Conservation (phyloP, 2,888 invertebrate genomes). For the Amblyjoppa proteus region DNA sequence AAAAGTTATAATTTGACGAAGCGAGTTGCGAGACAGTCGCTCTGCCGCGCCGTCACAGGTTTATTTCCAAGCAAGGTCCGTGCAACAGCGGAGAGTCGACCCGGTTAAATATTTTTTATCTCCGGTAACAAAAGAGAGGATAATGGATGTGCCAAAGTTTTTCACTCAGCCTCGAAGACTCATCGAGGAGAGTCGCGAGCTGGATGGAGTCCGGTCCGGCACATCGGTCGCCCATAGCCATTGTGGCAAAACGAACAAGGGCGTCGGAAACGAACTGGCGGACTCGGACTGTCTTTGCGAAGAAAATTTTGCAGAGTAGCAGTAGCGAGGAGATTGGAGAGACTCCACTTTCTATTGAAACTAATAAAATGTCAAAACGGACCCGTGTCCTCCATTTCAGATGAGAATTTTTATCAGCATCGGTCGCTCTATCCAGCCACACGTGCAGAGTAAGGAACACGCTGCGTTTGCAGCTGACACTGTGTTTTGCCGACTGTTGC, state of each 20-base stretch:
- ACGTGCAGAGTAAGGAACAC: neutral
- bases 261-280: constrained; percentile 43
- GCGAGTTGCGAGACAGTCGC: constrained; percentile 31
- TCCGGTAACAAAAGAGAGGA: constrained; percentile 48
- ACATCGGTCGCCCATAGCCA: constrained; percentile 19
- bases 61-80: constrained; percentile 46
- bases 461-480: neutral
- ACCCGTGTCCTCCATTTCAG: neutral
- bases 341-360: constrained; percentile 58
- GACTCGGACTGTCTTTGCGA: constrained; percentile 44
- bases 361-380: constrained; percentile 7
- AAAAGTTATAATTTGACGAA: constrained; percentile 22
- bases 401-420: neutral
- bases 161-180: constrained; percentile 19
- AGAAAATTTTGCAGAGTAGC: constrained; percentile 40
- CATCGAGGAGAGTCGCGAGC: constrained; percentile 56
- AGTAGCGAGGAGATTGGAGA: constrained; percentile 22
- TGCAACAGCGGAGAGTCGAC: constrained; percentile 43
- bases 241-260: constrained; percentile 32
- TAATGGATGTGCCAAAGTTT: constrained; percentile 42
- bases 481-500: neutral
- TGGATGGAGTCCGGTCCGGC: constrained; percentile 19
- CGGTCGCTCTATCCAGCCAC: neutral
- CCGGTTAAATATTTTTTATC: constrained; percentile 36
- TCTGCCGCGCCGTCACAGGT: constrained; percentile 15